These are phyloP conservation scores for Melanostoma mellinum DNA, from an alignment of 2,888 invertebrate species.

Conservation along the genomic window DNA sequence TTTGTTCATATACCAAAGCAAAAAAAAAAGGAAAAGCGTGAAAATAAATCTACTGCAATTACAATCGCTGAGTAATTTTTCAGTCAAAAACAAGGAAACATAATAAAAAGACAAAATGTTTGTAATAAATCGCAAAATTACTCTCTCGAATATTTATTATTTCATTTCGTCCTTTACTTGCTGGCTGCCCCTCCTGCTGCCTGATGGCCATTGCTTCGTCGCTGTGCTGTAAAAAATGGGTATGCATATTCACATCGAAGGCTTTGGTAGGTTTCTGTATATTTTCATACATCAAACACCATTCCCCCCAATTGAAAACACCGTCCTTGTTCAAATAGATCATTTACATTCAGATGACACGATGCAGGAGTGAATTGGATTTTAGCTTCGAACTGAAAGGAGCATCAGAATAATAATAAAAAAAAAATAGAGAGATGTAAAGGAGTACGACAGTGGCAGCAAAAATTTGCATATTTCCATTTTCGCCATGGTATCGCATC, in stretches of 20 bases:
- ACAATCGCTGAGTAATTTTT: conserved; percentile 63
- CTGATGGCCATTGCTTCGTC: background rate
- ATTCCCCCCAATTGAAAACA: conserved; percentile 28
- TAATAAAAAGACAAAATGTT: conserved; percentile 42
- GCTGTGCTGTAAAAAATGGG: background rate
- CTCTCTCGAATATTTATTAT: conserved; percentile 66
- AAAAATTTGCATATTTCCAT: conserved; percentile 71
- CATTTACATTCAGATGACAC: conserved; percentile 71
- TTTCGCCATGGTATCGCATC: conserved; percentile 51
- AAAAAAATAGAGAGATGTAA: conserved; percentile 1
- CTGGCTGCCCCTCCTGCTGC: background rate
- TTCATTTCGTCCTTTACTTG: conserved; percentile 36
- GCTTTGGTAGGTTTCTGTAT: background rate
- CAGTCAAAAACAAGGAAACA: conserved; percentile 24
- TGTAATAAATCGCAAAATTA: conserved; percentile 70
- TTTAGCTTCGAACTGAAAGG: conserved; percentile 40
- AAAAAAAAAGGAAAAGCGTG: background rate
- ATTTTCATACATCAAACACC: conserved; percentile 22
- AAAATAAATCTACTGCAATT: conserved; percentile 47
- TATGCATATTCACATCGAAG: background rate
- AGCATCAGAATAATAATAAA: conserved; percentile 1
- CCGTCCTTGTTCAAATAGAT: conserved; percentile 63
- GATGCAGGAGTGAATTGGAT: conserved; percentile 68
- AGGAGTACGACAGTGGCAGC: background rate
- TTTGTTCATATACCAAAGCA: conserved; percentile 19